Percentiles rank a stretch among this genome's conserved stretches.
These are phyloP conservation scores for Cairina moschata DNA, from an alignment of 2,113 vertebrate species.

Conservation along the genomic window DNA sequence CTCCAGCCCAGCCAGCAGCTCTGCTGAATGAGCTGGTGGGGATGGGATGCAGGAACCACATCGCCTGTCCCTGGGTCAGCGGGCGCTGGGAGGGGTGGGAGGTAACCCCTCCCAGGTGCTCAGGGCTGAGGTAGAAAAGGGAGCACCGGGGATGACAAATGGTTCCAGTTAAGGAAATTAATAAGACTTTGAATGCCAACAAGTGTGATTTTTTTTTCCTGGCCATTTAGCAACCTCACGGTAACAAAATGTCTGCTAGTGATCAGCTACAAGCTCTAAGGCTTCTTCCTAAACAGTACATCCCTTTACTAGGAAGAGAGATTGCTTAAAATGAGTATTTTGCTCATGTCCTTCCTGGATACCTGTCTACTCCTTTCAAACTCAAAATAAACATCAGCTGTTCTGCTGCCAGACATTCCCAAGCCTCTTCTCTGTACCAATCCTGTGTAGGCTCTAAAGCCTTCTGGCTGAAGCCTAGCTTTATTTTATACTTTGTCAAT, in stretches of 20 bases:
- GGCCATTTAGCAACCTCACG: neutral
- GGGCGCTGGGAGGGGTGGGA: neutral
- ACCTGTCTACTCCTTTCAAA: neutral
- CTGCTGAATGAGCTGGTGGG: neutral
- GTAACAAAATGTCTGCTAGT: neutral
- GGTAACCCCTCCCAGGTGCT: neutral
- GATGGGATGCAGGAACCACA: neutral
- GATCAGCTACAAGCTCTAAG: neutral
- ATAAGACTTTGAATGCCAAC: neutral
- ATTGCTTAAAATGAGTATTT: neutral
- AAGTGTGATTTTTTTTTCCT: neutral
- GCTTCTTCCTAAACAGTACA: neutral
- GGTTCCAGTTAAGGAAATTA: neutral
- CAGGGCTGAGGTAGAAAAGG: neutral
- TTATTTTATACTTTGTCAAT: neutral
- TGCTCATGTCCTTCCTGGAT: neutral
- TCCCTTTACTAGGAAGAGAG: neutral
- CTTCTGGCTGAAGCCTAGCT: neutral
- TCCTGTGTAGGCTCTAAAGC: neutral
- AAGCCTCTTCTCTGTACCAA: neutral
- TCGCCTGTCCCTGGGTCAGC: neutral
- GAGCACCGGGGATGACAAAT: neutral
- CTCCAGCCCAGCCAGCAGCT: rapidly evolving
- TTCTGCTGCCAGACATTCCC: neutral
- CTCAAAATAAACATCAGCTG: neutral